These are phyloP conservation scores for Holocentrus rufus DNA, from an alignment of 2,797 vertebrate species.

Conservation along the genomic window DNA sequence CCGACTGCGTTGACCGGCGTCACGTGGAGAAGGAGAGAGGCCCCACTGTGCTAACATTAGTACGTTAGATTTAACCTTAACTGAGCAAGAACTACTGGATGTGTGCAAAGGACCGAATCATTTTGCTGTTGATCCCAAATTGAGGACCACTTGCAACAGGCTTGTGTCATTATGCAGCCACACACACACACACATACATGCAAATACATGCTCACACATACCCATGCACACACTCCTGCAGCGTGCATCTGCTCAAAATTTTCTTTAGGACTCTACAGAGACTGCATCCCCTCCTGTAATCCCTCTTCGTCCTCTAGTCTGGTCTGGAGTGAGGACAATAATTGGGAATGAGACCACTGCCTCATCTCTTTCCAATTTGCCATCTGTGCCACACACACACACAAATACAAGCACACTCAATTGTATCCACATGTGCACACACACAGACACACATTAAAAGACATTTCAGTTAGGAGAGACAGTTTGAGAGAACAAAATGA, in stretches of 20 bases:
- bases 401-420: slow-evolving; percentile 18
- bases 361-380: slow-evolving; percentile 30
- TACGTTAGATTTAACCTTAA: slow-evolving; percentile 49
- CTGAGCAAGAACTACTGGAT: slow-evolving; percentile 35
- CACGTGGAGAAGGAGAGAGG: slow-evolving; percentile 30
- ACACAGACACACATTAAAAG: slow-evolving; percentile 1
- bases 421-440: slow-evolving; percentile 1
- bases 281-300: not conserved
- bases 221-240: slow-evolving; percentile 4
- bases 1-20: slow-evolving; percentile 41
- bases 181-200: not conserved
- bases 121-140: slow-evolving; percentile 13
- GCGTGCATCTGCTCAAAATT: not conserved
- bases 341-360: slow-evolving; percentile 36
- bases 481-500: too few species aligned
- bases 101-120: slow-evolving; percentile 21
- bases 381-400: slow-evolving; percentile 21
- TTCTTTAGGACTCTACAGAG: not conserved
- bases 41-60: slow-evolving; percentile 43
- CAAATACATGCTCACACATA: not conserved
- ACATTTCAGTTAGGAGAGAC: not conserved
- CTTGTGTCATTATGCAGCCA: not conserved
- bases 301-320: slow-evolving; percentile 6
- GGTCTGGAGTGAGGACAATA: slow-evolving; percentile 31
- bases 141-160: slow-evolving; percentile 7